Base-by-base conservation (phyloP, 1,140 invertebrate species). In the Trichoplusia ni region DNA sequence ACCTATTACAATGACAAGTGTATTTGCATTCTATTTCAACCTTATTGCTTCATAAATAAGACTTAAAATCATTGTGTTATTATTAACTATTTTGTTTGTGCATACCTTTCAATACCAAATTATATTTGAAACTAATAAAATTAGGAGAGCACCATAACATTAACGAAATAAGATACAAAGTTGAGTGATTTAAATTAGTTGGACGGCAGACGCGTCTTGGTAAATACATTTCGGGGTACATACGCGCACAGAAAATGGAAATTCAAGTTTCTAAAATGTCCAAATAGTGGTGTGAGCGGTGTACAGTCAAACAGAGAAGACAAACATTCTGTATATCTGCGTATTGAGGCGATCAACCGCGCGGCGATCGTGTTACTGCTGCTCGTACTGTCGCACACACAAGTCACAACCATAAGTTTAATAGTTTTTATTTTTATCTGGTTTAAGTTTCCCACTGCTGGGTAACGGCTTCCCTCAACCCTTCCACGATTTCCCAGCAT, bases 261-360 rank as follows among this genome's bases (percentile, higher is more conserved):
- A 64, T 64, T 42, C 49, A 64, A 54, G 61, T 64, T 56, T 64
- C 51, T 56, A 64, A 64, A 64, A 64, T 64, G 62, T 64, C 51
- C 62, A 64, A 54, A 64, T 53, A 64, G 49, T 64, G 29, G 33
- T 25, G 54, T 31, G 54, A 58, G 38, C 54, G 53, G 53, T 44
- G 54, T 40, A 44, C 25, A 31, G 38, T 29, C 54, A 58, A 58
- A 58, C 54, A 58, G 38, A 29, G 38, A 40, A 18, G 21, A 25
- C 54, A 58, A 58, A 58, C 54, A 58, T 25, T 29, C 14, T 23
- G 16, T 2, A 29, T 42, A 40, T 29, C 9, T 44, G n/a, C 53
- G 53, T n/a, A 49, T 21, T 27, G 60, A 51, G 35, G 60, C 47
- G 60, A 53, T 29, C 60, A 53, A 40, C 47, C 47, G 60, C 53